These are phyloP conservation scores for Stenodema calcarata DNA, from an alignment of 2,888 invertebrate species.

Conservation along the genomic window DNA sequence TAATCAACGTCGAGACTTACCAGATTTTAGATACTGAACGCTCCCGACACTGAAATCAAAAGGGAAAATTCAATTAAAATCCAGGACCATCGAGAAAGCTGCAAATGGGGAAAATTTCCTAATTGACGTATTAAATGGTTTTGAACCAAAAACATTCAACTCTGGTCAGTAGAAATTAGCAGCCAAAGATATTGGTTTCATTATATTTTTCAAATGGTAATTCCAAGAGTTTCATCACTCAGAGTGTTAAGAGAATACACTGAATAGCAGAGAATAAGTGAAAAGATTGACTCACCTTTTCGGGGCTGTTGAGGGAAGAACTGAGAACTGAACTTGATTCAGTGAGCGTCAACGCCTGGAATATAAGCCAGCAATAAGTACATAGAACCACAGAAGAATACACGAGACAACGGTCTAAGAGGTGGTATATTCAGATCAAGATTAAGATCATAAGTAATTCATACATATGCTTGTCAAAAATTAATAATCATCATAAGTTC, in stretches of 20 bases:
- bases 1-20: no score
- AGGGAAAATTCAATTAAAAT: no score
- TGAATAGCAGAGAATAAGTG: not conserved
- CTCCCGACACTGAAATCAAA: no score
- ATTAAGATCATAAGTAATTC: not conserved
- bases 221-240: slow-evolving; percentile 16
- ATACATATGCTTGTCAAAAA: slow-evolving; percentile 26
- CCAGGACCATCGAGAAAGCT: no score
- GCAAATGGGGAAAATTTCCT: no score
- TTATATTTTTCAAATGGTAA: slow-evolving; percentile 13
- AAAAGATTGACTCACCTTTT: not conserved
- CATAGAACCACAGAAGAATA: no score
- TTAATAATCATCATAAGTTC: not conserved
- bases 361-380: no score
- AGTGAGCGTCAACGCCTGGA: no score
- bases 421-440: not conserved
- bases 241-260: not conserved
- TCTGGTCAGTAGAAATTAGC: not conserved
- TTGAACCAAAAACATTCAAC: not conserved
- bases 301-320: no score
- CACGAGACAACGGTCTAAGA: not conserved
- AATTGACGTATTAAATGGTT: no score
- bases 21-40: no score
- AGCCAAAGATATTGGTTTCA: slow-evolving; percentile 17
- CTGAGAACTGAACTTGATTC: not conserved